Evolutionary conservation across 2,113 vertebrate species (phyloP), one percentile per base, ranked within the genome.

Genomic region (Laterallus jamaicensis): DNA sequence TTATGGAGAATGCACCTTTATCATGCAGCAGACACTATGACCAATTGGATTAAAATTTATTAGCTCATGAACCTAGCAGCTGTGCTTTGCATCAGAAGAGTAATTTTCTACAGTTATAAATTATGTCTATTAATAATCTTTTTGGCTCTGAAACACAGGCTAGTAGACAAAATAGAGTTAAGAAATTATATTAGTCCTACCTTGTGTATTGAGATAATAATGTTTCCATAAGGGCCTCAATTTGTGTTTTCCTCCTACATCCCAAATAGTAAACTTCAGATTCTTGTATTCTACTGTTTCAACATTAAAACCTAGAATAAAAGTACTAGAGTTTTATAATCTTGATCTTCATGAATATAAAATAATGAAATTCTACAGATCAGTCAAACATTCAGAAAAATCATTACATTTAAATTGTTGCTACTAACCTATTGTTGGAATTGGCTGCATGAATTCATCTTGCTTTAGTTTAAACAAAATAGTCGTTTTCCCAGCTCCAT

Each of bases 261-360:
- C 99, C 99, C 99, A 99, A 98, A 99, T 99, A 68, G 99, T 99
- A 98, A 99, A 99, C 95, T 99, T 99, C 80, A 99, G 93, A 96
- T 99, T 99, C 98, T 99, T 99, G 94, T 99, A 99, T 97, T 99
- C 99, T 58, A 99, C 99, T 4, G 99, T 99, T 98, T 99, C 99
- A 95, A 99, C 99, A 60, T 99, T 99, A 97, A 99, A 99, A 97
- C 99, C 99, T 98, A 85, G 54, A 81, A 94, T 69, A 82, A 93
- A 95, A 94, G 87, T 55, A 78, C 39, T 90, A 11, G 82, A 35
- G 10, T 93, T 95, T 95, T 92, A 96, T 64, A 86, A 17, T 63
- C 55, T 54, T 76, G 37, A 67, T 89, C 71, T 63, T 5, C 39
- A 78, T 19, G 62, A 88, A 88, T 11, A 95, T 58, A 79, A 68